Evolutionary conservation across 2,888 invertebrate genomes (phyloP).

Genomic region (Heliothis peltigera): DNA sequence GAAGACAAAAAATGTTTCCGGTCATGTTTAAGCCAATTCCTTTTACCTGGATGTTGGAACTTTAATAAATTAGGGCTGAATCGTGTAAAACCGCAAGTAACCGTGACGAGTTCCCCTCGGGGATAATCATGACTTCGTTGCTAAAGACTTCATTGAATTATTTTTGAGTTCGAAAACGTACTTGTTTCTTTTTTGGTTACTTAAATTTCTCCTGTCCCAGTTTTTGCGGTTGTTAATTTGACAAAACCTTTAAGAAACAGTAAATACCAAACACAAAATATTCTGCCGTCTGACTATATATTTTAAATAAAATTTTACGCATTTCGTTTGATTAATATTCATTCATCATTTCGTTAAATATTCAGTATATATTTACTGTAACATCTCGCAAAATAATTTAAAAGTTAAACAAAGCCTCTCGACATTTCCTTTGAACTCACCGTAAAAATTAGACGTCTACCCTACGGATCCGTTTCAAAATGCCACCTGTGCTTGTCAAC

Average conservation of each 20-base stretch:
- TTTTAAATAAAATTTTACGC: background rate
- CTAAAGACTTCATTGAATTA: constrained; percentile 53
- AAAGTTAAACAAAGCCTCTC: background rate
- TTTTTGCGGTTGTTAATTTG: constrained; percentile 4
- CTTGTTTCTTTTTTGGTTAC: constrained; percentile 27
- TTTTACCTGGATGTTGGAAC: constrained; percentile 46
- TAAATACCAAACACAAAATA: too few species aligned
- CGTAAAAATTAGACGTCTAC: constrained; percentile 2
- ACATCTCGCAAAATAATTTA: background rate
- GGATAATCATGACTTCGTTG: constrained; percentile 49
- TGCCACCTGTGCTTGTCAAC: constrained; percentile 8
- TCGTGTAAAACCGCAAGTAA: constrained; percentile 66
- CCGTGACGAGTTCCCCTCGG: constrained; percentile 53
- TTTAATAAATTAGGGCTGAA: constrained; percentile 65
- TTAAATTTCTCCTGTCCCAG: constrained; percentile 8
- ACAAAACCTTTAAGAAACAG: background rate
- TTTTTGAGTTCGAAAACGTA: constrained; percentile 40
- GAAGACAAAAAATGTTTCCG: constrained; percentile 54
- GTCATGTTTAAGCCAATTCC: constrained; percentile 56
- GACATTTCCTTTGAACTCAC: background rate
- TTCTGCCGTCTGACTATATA: too few species aligned
- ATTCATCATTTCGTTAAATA: background rate
- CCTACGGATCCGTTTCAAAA: constrained; percentile 37
- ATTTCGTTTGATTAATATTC: background rate
- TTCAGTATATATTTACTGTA: background rate